Evolutionary conservation across 2,113 vertebrate species (phyloP).

Genomic region (Cebidichthys violaceus): DNA sequence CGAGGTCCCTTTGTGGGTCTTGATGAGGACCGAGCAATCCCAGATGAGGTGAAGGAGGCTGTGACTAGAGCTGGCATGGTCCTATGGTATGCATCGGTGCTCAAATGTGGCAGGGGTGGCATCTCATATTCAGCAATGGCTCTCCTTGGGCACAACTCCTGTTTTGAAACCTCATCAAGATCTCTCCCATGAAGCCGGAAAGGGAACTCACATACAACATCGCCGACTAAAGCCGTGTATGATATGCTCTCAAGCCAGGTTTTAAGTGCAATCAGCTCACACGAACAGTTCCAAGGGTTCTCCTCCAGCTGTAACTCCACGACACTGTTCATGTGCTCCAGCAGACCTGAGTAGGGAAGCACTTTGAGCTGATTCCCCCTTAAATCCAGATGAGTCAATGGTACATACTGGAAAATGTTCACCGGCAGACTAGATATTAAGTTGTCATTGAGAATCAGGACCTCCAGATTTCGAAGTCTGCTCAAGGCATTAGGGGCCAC

Average conservation of each 20-base stretch:
- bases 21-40: slow-evolving; percentile 90
- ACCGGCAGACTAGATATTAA: slow-evolving; percentile 92
- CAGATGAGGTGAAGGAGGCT: slow-evolving; percentile 91
- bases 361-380: slow-evolving; percentile 96
- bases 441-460: slow-evolving; percentile 98
- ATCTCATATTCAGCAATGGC: slow-evolving; percentile 96
- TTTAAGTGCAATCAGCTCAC: slow-evolving; percentile 95
- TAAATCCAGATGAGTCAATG: slow-evolving; percentile 96
- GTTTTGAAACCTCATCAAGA: slow-evolving; percentile 95
- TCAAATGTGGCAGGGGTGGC: slow-evolving; percentile 90
- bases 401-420: slow-evolving; percentile 94
- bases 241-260: slow-evolving; percentile 98
- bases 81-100: slow-evolving; percentile 91
- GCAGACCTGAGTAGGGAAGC: slow-evolving; percentile 91
- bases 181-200: slow-evolving; percentile 96
- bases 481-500: slow-evolving; percentile 92
- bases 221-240: slow-evolving; percentile 94
- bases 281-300: slow-evolving; percentile 99
- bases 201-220: slow-evolving; percentile 97
- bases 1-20: slow-evolving; percentile 93
- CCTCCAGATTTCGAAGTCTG: slow-evolving; percentile 92
- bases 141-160: slow-evolving; percentile 95
- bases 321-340: slow-evolving; percentile 97
- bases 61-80: slow-evolving; percentile 90
- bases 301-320: slow-evolving; percentile 98